Conservation (phyloP, 2,797 vertebrate genomes). For the Halcyon badia region DNA sequence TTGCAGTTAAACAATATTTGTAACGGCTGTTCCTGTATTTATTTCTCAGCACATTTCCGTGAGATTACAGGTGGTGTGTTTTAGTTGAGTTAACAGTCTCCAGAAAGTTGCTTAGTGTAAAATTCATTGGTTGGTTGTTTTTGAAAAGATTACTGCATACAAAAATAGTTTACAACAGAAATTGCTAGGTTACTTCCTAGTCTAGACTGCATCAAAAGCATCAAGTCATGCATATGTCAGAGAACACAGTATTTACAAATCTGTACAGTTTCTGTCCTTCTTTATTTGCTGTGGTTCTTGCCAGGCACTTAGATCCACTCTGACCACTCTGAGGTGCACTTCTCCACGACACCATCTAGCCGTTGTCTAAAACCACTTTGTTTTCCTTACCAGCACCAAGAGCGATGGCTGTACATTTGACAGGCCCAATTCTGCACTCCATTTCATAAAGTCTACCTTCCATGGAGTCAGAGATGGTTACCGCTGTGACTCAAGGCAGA, state of each 20-base stretch:
- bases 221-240: constrained; percentile 57
- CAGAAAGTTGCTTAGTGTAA: constrained; percentile 24
- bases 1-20: background rate
- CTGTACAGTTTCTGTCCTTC: constrained; percentile 56
- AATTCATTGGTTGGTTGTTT: background rate
- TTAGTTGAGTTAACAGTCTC: constrained; percentile 54
- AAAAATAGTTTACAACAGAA: constrained; percentile 51
- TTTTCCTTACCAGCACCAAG: background rate
- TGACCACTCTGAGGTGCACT: background rate
- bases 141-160: background rate
- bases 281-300: constrained; percentile 22
- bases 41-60: constrained; percentile 34
- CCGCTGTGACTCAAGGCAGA: background rate
- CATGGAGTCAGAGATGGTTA: background rate
- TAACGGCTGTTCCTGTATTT: background rate
- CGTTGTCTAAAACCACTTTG: background rate
- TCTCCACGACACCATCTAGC: background rate
- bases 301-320: background rate
- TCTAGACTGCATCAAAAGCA: constrained; percentile 53
- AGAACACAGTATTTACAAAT: constrained; percentile 66
- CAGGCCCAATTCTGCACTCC: background rate
- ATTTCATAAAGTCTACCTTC: background rate
- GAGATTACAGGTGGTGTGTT: background rate
- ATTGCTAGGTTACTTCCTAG: constrained; percentile 41
- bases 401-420: background rate